phyloP scores from a whole-genome alignment of 2,113 vertebrate species.

The Coryphaenoides rupestris region DNA sequence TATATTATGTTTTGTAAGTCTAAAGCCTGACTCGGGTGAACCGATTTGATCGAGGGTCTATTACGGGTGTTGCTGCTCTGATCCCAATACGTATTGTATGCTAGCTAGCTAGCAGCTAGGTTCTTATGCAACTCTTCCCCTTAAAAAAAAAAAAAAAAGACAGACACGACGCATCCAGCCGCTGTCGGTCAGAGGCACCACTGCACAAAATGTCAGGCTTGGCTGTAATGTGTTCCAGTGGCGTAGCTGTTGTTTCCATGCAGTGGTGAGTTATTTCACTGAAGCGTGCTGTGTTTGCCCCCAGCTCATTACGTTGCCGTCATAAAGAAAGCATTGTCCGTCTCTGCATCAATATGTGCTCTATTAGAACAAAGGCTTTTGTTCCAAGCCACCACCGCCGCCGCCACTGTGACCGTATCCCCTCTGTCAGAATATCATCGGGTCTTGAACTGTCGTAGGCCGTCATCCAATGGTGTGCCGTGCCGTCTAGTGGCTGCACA shows the following conservation, averaged over 20 bases:
- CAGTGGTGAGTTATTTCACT: not conserved
- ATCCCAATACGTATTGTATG: constrained; percentile 13
- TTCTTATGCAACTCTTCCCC: constrained; percentile 4
- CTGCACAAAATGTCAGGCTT: not conserved
- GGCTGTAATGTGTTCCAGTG: not conserved
- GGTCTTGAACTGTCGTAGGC: too few species aligned
- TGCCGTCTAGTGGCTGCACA: too few species aligned
- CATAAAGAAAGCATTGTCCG: not conserved
- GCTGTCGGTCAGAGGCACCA: not conserved
- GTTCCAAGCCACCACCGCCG: too few species aligned
- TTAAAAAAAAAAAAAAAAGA: not conserved
- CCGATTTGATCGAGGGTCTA: constrained; percentile 2
- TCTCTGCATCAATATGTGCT: too few species aligned
- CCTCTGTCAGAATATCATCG: too few species aligned
- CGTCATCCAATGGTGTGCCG: too few species aligned
- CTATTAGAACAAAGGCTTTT: too few species aligned
- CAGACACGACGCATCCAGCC: not conserved
- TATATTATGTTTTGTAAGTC: not conserved
- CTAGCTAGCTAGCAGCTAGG: too few species aligned
- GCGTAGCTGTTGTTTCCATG: not conserved
- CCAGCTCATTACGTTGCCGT: not conserved
- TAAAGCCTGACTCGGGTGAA: not conserved
- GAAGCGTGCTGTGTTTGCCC: not conserved
- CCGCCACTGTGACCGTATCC: too few species aligned
- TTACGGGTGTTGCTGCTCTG: constrained; percentile 6